These are phyloP conservation scores for Steinernema scapterisci DNA, from an alignment of 2,888 invertebrate genomes.

Conservation along the genomic window DNA sequence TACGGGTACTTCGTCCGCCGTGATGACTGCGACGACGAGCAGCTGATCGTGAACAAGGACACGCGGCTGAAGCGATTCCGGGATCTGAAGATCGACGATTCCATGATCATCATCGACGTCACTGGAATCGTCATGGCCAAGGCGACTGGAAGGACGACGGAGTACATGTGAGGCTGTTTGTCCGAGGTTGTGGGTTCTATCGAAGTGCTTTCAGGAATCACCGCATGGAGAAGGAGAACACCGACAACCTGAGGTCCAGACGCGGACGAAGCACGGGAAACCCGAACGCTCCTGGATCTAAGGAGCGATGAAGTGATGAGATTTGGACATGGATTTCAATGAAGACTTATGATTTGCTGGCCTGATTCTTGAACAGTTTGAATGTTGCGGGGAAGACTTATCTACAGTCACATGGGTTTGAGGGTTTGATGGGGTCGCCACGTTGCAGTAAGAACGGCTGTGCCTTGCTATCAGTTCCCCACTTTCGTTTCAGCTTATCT, in stretches of 20 bases:
- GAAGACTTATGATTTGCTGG: too few species aligned
- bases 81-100: constrained; percentile 42
- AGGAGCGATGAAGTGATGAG: neutral
- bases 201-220: neutral
- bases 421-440: too few species aligned
- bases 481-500: too few species aligned
- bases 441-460: too few species aligned
- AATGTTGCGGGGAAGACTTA: too few species aligned
- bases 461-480: too few species aligned
- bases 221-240: constrained; percentile 1
- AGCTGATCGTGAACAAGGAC: constrained; percentile 42
- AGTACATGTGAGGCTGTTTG: constrained; percentile 13
- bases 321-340: too few species aligned
- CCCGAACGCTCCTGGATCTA: neutral
- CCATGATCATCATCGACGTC: constrained; percentile 50
- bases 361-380: too few species aligned
- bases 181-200: neutral
- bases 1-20: constrained; percentile 53
- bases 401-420: too few species aligned
- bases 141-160: neutral
- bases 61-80: constrained; percentile 37
- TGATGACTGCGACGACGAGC: constrained; percentile 43
- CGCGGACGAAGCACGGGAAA: neutral
- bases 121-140: constrained; percentile 50
- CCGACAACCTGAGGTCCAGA: neutral